A percentile compares a stretch with the other conserved stretches of the same genome.
Conservation (phyloP, 2,113 vertebrate genomes). For the Lepus timidus region DNA sequence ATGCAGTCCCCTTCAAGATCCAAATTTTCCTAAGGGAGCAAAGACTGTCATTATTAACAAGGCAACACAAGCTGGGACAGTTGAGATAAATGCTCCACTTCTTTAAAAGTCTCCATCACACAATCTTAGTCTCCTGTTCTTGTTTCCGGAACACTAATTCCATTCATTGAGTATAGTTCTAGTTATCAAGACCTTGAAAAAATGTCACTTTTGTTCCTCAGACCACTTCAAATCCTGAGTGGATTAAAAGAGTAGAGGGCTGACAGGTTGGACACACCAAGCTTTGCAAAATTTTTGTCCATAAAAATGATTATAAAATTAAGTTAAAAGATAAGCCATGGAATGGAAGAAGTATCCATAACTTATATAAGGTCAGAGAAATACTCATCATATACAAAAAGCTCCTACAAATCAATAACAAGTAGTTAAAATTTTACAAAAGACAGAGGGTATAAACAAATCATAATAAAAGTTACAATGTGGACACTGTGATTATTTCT, state of each 20-base stretch:
- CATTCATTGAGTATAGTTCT: neutral
- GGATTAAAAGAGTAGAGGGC: neutral
- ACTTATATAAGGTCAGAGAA: neutral
- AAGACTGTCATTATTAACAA: neutral
- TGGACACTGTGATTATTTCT: neutral
- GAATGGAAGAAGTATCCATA: neutral
- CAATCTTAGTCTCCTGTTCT: neutral
- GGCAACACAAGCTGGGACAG: neutral
- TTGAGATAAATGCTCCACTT: neutral
- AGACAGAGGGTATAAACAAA: neutral
- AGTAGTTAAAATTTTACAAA: neutral
- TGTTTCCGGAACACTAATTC: neutral
- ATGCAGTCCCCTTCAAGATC: neutral
- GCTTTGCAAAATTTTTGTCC: neutral
- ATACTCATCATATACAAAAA: neutral
- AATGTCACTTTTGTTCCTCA: too few relatives aligned
- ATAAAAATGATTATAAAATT: neutral
- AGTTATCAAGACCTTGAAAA: neutral
- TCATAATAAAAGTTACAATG: neutral
- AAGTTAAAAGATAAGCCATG: neutral
- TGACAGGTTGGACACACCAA: neutral
- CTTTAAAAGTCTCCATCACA: neutral
- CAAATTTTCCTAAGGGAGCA: neutral
- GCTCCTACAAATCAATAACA: neutral
- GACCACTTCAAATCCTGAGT: neutral